Conservation (phyloP, 92 coral and sea anemone species). For the Palythoa heliodiscus region DNA sequence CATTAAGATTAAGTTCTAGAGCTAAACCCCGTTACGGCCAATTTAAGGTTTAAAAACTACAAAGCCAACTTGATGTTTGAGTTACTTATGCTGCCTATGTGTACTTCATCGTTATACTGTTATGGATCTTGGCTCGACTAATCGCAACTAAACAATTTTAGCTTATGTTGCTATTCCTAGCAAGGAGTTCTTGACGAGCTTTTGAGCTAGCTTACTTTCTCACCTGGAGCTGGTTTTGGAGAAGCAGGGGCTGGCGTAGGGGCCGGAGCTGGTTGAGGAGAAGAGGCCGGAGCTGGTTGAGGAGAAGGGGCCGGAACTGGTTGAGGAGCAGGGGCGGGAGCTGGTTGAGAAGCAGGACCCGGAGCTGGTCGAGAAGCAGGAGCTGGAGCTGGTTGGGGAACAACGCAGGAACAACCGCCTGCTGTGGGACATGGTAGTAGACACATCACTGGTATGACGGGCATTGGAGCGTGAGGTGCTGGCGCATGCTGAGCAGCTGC, state of each 20-base stretch:
- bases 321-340: neutral
- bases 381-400: neutral
- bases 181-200: neutral
- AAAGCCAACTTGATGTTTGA: too few relatives aligned
- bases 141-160: neutral
- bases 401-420: conserved; percentile 6
- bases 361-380: neutral
- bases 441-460: conserved; percentile 40
- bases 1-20: too few relatives aligned
- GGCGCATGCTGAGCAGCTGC: conserved; percentile 24
- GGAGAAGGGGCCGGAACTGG: neutral
- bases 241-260: neutral
- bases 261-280: neutral
- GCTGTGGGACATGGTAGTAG: conserved; percentile 32
- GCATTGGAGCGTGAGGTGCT: neutral
- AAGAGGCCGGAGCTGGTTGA: neutral
- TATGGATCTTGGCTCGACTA: too few relatives aligned
- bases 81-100: too few relatives aligned
- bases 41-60: too few relatives aligned
- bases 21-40: too few relatives aligned
- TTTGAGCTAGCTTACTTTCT: neutral
- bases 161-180: neutral
- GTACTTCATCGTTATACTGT: too few relatives aligned
- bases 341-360: neutral
- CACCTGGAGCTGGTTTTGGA: neutral